Percentiles rank a stretch among this genome's conserved stretches.
These are phyloP conservation scores for Lydus trimaculatus DNA, from an alignment of 2,888 invertebrate species.

Conservation along the genomic window DNA sequence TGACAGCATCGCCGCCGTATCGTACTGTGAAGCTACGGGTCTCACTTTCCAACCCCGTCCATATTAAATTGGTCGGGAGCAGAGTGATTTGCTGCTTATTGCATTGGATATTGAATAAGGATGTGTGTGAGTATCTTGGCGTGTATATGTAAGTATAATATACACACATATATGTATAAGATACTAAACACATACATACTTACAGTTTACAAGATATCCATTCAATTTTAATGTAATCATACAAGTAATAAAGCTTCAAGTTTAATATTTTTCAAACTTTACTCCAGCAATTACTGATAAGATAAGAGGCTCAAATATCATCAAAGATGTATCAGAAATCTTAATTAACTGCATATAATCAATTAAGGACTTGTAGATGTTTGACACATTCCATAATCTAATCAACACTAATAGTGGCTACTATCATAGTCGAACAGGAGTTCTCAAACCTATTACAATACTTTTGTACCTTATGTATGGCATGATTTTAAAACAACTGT, in stretches of 20 bases:
- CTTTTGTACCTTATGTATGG: too few species aligned
- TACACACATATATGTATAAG: neutral
- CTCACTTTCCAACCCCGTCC: slow-evolving; percentile 40
- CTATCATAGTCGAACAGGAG: too few species aligned
- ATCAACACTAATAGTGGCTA: neutral
- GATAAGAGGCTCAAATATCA: neutral
- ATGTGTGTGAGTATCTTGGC: neutral
- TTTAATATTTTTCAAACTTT: neutral
- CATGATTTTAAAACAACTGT: too few species aligned
- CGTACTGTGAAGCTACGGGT: slow-evolving; percentile 27
- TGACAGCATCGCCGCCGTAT: slow-evolving; percentile 48
- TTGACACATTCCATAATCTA: neutral
- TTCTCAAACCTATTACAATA: too few species aligned
- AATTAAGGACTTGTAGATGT: neutral
- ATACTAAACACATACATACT: neutral
- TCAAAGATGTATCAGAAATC: neutral
- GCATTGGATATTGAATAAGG: slow-evolving; percentile 48
- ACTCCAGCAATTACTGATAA: neutral
- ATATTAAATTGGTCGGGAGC: slow-evolving; percentile 51
- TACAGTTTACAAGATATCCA: neutral
- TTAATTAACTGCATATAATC: neutral
- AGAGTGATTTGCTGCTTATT: slow-evolving; percentile 51
- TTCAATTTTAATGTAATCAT: slow-evolving; percentile 2
- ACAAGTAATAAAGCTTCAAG: neutral
- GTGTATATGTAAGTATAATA: neutral